Base-by-base conservation (phyloP, 2,888 invertebrate species). In the Cremastinae sp. region DNA sequence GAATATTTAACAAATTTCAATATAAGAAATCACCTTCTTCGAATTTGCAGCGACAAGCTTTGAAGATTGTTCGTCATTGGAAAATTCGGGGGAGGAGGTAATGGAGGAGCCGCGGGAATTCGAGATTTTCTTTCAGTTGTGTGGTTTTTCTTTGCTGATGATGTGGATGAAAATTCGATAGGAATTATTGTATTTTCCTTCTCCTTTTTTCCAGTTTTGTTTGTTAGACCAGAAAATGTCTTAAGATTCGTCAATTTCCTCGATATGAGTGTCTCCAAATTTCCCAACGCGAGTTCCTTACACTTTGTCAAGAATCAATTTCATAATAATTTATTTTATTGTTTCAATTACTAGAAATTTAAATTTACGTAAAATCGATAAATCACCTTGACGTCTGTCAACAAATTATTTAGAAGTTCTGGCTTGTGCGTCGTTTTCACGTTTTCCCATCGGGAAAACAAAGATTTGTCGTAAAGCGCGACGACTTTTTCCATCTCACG, bases 381-480 rank as follows among this genome's bases (percentile, higher is more conserved):
- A 12, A n/a, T 20, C 35, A 82, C 82, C 74, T 82, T 70, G 47
- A 83, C 76, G 22, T 83, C 81, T 1, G 79, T 76, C 22, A 81
- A 53, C 53, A 81, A 53, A 64, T 76, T 82, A 22, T 86, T 82
- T 3, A 87, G 73, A 16, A 81, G 73, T 39, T 86, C 85, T 0
- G 79, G 75, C 55, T 85, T 86, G 62, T 81, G 82, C 7, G 84
- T 85, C 14, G 81, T 78, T 53, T 85, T 85, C 4, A 82, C 74
- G 22, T 58, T 85, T 49, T 86, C 85, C 90, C 90, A 90, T 39
- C 84, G 82, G 14, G 79, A 79, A 51, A 84, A 83, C 72, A 89
- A 79, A 7, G 84, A 76, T 74, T 86, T 87, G 71, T 90, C 89
- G 58, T 87, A 84, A 5, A 82, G 80, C 16, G 86, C 82, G n/a